These are phyloP conservation scores for Xenopus borealis DNA, from an alignment of 2,113 vertebrate species.

Conservation along the genomic window DNA sequence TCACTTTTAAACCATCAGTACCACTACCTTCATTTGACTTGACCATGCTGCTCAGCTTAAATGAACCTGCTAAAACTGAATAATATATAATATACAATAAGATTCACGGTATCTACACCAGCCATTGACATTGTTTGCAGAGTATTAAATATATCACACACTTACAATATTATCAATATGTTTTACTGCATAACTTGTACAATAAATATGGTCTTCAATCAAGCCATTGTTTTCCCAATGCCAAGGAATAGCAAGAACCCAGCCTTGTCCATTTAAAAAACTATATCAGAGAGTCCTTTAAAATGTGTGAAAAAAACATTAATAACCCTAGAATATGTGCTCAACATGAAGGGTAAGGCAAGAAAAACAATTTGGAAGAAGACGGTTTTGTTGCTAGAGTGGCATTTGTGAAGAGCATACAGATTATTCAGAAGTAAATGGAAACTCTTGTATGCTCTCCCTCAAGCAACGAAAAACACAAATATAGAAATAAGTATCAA, in stretches of 20 bases:
- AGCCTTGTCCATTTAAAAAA: not conserved
- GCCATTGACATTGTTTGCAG: no score
- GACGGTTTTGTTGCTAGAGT: constrained; percentile 12
- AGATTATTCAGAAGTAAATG: constrained; percentile 43
- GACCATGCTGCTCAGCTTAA: no score
- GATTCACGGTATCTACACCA: no score
- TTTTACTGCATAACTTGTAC: no score
- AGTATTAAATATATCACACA: no score
- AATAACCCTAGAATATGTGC: constrained; percentile 7
- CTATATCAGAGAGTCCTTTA: not conserved
- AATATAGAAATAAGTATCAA: constrained; percentile 44
- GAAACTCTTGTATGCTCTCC: constrained; percentile 37
- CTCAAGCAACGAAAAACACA: constrained; percentile 41
- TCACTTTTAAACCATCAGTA: no score
- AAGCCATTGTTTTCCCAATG: no score
- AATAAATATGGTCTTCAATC: no score
- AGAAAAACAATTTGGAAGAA: constrained; percentile 18
- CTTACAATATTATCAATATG: no score
- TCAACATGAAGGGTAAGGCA: constrained; percentile 5
- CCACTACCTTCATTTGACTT: no score
- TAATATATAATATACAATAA: no score
- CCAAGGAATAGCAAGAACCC: not conserved
- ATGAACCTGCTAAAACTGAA: no score
- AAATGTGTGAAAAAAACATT: constrained; percentile 13
- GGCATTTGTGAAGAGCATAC: constrained; percentile 18